A percentile compares a stretch with the other conserved stretches of the same genome.
phyloP scores from a whole-genome alignment of 2,113 vertebrate species.

The Atlantisia rogersi region DNA sequence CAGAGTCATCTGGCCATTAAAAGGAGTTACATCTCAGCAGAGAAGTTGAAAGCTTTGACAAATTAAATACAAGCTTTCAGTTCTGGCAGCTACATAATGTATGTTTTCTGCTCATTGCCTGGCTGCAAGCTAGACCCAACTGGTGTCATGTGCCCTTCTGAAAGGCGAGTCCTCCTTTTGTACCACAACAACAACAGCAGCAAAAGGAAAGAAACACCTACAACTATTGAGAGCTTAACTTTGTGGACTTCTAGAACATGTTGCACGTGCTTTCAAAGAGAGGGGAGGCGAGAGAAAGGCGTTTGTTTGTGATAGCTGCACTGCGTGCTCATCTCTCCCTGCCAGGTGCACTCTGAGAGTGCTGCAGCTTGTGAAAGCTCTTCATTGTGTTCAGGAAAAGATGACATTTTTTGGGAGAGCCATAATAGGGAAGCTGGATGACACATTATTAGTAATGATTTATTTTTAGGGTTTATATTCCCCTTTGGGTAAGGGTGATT shows the following conservation, averaged over 20 bases:
- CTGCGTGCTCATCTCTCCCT: neutral
- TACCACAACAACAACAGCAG: constrained; percentile 43
- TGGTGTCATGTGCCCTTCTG: neutral
- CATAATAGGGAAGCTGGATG: constrained; percentile 20
- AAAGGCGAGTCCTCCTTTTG: constrained; percentile 21
- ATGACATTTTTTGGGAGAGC: constrained; percentile 47
- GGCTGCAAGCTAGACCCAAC: constrained; percentile 13
- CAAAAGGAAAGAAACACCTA: constrained; percentile 28
- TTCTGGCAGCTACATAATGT: constrained; percentile 25
- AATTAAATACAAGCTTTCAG: constrained; percentile 44
- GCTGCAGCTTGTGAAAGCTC: constrained; percentile 39
- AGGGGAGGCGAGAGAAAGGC: constrained; percentile 29
- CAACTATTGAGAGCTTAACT: neutral
- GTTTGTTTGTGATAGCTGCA: constrained; percentile 46
- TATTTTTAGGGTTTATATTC: constrained; percentile 30
- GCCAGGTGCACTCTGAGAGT: constrained; percentile 40
- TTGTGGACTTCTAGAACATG: neutral
- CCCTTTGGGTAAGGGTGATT: neutral
- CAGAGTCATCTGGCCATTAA: neutral
- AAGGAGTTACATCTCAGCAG: neutral
- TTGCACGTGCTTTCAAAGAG: neutral
- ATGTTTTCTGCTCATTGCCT: constrained; percentile 5
- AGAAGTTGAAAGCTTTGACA: constrained; percentile 37
- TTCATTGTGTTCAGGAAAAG: constrained; percentile 33
- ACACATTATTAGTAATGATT: constrained; percentile 39